A percentile compares a stretch with the other conserved stretches of the same genome.
phyloP scores from a whole-genome alignment of 2,113 vertebrate genomes.

The Otocyon megalotis region DNA sequence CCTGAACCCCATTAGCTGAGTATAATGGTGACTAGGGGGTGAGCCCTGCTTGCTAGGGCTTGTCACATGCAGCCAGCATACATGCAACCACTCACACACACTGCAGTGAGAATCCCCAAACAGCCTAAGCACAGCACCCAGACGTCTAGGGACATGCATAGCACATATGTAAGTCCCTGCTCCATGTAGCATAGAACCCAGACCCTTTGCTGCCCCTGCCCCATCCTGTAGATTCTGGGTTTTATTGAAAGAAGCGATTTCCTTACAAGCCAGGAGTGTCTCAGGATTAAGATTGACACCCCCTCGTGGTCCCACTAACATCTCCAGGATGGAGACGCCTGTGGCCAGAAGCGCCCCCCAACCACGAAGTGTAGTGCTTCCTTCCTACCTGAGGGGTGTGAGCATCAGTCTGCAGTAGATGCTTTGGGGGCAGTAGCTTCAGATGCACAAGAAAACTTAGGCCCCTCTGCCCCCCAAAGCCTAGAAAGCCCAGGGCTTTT shows the following conservation, averaged over 20 bases:
- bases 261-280: neutral
- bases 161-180: neutral
- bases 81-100: fast-evolving
- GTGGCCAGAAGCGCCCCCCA: neutral
- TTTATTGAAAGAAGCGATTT: neutral
- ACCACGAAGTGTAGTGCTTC: neutral
- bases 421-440: neutral
- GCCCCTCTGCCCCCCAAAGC: no score
- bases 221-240: neutral
- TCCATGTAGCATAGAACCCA: neutral
- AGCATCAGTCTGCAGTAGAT: neutral
- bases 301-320: neutral
- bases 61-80: neutral
- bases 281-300: neutral
- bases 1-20: neutral
- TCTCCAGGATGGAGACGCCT: neutral
- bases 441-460: neutral
- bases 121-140: neutral
- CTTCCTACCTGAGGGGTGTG: neutral
- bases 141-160: fast-evolving
- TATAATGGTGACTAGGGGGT: no score
- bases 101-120: neutral
- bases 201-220: no score
- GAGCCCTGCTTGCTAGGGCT: neutral
- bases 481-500: neutral